Evolutionary conservation across 2,888 invertebrate genomes (phyloP).

Genomic region (Bombyx huttoni): DNA sequence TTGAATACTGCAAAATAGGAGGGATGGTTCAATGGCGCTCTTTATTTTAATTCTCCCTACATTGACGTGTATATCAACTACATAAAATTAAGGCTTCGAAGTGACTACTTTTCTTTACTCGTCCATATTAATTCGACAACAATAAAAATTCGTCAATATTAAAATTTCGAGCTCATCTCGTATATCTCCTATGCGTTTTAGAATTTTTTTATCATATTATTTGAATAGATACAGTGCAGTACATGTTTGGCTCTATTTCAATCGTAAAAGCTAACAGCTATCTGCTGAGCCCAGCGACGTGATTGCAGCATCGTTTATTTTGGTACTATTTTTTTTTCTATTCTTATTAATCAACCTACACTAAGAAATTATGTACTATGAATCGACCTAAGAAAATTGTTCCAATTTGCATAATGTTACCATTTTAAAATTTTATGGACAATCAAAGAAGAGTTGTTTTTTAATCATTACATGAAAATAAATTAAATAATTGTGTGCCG

Average conservation of each 20-base stretch:
- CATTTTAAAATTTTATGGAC: constrained; percentile 47
- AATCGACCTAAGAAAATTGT: constrained; percentile 27
- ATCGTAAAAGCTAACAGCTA: constrained; percentile 4
- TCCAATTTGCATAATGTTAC: constrained; percentile 44
- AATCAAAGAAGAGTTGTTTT: constrained; percentile 25
- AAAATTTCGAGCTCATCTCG: too few species aligned
- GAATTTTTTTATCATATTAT: neutral
- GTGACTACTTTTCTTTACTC: too few species aligned
- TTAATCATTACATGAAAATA: constrained; percentile 13
- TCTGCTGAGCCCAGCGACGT: neutral
- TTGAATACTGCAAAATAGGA: too few species aligned
- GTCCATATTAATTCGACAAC: too few species aligned
- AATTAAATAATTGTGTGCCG: constrained; percentile 1
- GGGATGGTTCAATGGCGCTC: too few species aligned
- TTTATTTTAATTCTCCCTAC: too few species aligned
- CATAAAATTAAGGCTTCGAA: too few species aligned
- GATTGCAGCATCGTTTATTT: neutral
- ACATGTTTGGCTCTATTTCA: constrained; percentile 2
- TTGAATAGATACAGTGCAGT: neutral
- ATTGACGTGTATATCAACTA: too few species aligned
- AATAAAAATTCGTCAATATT: too few species aligned
- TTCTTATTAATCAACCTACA: neutral
- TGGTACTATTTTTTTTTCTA: neutral
- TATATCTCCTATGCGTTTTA: too few species aligned
- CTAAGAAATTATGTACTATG: constrained; percentile 10